Evolutionary conservation across 2,797 vertebrate species (phyloP).

Genomic region (Phrynocephalus guinanensis): DNA sequence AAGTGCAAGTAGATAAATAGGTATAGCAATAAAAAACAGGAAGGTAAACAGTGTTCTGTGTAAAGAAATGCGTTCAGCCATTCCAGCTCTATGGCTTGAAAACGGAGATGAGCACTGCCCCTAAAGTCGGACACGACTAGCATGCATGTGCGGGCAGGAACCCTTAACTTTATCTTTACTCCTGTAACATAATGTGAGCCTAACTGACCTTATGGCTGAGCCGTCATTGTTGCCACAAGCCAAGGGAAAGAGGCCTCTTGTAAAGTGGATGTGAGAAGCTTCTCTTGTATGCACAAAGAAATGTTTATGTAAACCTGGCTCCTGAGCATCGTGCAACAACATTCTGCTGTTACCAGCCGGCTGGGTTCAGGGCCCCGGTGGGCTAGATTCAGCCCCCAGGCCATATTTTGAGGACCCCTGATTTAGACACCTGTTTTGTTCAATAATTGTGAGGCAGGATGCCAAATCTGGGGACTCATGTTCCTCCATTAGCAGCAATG

Average conservation of each 20-base stretch:
- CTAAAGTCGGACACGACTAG: no score
- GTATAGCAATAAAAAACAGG: no score
- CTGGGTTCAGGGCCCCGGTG: not conserved
- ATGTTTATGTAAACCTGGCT: not conserved
- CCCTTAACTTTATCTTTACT: no score
- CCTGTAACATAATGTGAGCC: not conserved
- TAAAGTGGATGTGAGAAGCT: not conserved
- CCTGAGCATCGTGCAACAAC: not conserved
- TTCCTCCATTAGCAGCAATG: not conserved
- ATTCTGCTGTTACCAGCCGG: no score
- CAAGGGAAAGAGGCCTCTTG: not conserved
- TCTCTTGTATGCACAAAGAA: not conserved
- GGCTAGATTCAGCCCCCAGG: not conserved
- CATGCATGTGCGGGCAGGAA: no score
- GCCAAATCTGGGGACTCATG: not conserved
- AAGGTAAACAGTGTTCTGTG: no score
- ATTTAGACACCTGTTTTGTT: not conserved
- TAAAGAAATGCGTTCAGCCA: no score
- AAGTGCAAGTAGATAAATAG: no score
- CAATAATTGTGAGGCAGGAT: not conserved
- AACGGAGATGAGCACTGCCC: no score
- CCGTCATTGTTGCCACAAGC: not conserved
- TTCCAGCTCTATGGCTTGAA: no score
- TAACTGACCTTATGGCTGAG: not conserved
- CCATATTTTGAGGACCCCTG: not conserved